Evolutionary conservation across 2,888 invertebrate genomes (phyloP).

Genomic region (Neoitamus cyanurus): DNA sequence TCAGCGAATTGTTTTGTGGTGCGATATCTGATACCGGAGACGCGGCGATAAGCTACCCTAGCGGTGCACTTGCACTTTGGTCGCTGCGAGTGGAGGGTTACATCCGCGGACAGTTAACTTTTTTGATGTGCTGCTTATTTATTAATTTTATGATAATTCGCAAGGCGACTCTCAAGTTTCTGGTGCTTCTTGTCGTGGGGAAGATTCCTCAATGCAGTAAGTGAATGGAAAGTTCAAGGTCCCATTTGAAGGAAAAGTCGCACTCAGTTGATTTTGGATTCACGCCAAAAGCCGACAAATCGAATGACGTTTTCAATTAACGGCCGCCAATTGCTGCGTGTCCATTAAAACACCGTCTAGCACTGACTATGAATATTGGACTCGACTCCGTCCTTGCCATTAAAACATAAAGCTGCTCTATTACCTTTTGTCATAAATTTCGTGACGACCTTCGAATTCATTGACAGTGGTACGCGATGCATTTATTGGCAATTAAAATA

Average conservation of each 20-base stretch:
- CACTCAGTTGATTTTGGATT: neutral
- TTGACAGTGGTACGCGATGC: neutral
- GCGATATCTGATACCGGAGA: neutral
- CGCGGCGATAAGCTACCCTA: neutral
- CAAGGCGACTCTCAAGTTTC: neutral
- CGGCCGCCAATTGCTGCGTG: neutral
- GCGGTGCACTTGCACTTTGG: neutral
- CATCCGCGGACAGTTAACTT: neutral
- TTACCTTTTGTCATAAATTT: neutral
- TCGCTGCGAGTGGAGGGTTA: neutral
- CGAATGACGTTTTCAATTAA: neutral
- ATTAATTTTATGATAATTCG: neutral
- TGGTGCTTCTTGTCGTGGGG: neutral
- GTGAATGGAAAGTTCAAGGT: neutral
- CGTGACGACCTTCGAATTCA: neutral
- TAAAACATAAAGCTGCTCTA: neutral
- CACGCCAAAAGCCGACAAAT: neutral
- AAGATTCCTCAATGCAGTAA: neutral
- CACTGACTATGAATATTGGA: neutral
- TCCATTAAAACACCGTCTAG: neutral
- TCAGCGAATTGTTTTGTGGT: neutral
- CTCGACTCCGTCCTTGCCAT: neutral
- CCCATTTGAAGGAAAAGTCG: neutral
- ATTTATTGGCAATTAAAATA: conserved; percentile 1
- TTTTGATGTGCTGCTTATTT: neutral